Percentiles rank a stretch among this genome's conserved stretches.
Conservation (phyloP, 2,888 invertebrate genomes). For the Zygogramma bicolorata region DNA sequence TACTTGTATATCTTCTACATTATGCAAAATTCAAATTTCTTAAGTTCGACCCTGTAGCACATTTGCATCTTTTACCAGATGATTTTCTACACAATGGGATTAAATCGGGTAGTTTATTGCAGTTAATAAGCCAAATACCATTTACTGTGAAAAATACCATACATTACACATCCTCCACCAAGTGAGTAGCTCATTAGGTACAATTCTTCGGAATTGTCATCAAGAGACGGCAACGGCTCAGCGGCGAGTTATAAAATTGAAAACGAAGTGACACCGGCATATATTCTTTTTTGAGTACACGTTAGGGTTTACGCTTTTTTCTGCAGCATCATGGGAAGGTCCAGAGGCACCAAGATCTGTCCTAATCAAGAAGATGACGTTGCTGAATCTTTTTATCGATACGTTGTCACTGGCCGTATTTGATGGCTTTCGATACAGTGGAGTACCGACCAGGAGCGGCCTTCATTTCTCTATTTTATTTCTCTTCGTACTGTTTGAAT, state of each 20-base stretch:
- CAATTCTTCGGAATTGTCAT: conserved; percentile 51
- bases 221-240: conserved; percentile 44
- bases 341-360: conserved; percentile 63
- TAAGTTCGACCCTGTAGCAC: no score
- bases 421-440: conserved; percentile 44
- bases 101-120: no score
- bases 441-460: conserved; percentile 36
- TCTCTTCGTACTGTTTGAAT: no score
- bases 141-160: no score
- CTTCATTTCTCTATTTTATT: no score
- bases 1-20: no score
- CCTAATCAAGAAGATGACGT: conserved; percentile 67
- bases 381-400: conserved; percentile 58
- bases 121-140: no score
- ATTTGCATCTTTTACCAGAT: no score
- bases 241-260: conserved; percentile 47
- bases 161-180: conserved; percentile 30
- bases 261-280: conserved; percentile 54
- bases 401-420: conserved; percentile 64
- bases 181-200: conserved; percentile 42
- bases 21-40: no score
- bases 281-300: conserved; percentile 52
- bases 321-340: conserved; percentile 65
- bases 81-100: no score
- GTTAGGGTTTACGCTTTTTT: conserved; percentile 53